Evolutionary conservation across 1,140 invertebrate species (phyloP), one percentile per base, ranked within the genome.

Genomic region (Liolophura sinensis): DNA sequence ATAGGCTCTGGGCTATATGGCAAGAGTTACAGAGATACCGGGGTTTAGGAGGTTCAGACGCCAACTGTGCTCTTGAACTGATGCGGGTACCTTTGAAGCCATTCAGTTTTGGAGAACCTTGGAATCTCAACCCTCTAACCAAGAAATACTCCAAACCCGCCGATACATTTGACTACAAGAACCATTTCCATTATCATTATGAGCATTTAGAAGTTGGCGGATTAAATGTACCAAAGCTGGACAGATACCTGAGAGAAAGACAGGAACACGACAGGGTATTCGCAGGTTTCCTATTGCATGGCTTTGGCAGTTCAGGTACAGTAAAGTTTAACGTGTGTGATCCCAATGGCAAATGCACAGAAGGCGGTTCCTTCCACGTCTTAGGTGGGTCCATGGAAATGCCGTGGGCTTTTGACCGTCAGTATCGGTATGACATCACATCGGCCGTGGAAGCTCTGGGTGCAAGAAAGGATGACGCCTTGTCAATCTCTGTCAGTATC

Each of bases 1-100:
- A 73, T 60, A 69, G 71, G 22, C 60, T 73, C 22, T 73, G 60
- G 59, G 68, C 67, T 18, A 27, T 70, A n/a, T 73, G 71, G 71
- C 71, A 73, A 55, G 60, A 64, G 15, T 66, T 73, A 15, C 71
- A 73, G 57, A 58, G 61, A n/a, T 49, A 54, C 61, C 65, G 71
- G 60, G 71, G 71, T 18, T 64, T 62, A 16, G 47, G 64, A 48
- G 65, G 61, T 27, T 63, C 64, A 40, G 60, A 68, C 20, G 55
- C 62, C 49, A 68, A 73, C 60, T 73, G 71, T 58, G 71, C 71
- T 40, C 47, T 73, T 24, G 68, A 73, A 46, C 56, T 65, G 51
- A 65, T 68, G 63, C 61, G 49, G 24, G 55, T 62, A 47, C 71
- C 71, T 18, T 25, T 73, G 25, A 73, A 73, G 49, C 71, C 71